Evolutionary conservation across 2,113 vertebrate genomes (phyloP), one percentile per base, ranked within the genome.

Genomic region (Paracanthobrama guichenoti): DNA sequence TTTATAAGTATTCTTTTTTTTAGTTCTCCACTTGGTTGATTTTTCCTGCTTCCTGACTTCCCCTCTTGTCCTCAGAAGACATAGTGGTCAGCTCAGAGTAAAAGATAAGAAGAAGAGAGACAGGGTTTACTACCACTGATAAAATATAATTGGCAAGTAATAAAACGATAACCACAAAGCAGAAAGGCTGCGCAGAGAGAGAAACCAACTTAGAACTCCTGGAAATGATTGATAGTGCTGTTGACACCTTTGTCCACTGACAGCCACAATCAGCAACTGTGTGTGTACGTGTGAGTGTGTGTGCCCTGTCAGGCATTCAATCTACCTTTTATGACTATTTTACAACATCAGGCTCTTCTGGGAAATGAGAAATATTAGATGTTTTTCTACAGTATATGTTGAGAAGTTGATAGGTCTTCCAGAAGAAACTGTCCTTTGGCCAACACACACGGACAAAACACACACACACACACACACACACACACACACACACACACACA

Each of bases 61-160:
- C 13, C 22, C 2, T 81, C 62, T 79, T 81, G 44, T 50, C 79
- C 79, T 81, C 79, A 67, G 79, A 81, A 67, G 44, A 81, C 24
- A 22, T 48, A 0, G 5, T 81, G 79, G 79, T 81, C 79, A 67
- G 59, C 20, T 81, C 46, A 50, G 44, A 67, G 24, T 11, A 13
- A 53, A 50, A 53, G 79, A 83, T 81, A 50, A 90, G 91, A 83
- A 75, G 59, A 69, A 83, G 64, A 72, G 64, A 78, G 24, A 50
- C 35, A 72, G 74, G 67, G 74, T 73, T 74, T 59, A 83, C 88
- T 90, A 89, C 88, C 78, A 86, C 84, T 57, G 75, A 85, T 53
- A 80, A 76, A 75, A 76, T 48, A 66, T 67, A 81, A 67, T 67
- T 81, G 77, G 44, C 62, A 53, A 76, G 73, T 48, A 76, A 79